Evolutionary conservation across 2,888 invertebrate species (phyloP).

Genomic region (Drosophila pseudotalamancana): DNA sequence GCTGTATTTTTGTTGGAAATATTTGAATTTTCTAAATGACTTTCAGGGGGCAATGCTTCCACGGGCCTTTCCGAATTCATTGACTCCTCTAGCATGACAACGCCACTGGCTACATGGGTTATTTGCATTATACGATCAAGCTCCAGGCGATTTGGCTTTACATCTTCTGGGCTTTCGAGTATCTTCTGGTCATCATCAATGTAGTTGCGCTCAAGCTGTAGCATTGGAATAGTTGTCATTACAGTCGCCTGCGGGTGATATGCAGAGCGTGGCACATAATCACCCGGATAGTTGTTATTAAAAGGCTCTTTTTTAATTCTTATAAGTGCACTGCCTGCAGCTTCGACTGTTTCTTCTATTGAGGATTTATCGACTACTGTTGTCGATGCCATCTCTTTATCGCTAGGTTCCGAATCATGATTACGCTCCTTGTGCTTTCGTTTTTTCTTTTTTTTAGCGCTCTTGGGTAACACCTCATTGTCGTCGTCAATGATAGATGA

Average conservation of each 20-base stretch:
- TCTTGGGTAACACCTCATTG: slow-evolving; percentile 54
- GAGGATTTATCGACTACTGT: not conserved
- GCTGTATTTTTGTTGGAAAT: slow-evolving; percentile 3
- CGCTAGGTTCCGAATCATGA: slow-evolving; percentile 30
- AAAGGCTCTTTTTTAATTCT: slow-evolving; percentile 75
- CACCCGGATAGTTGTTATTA: slow-evolving; percentile 42
- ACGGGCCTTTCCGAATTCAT: slow-evolving; percentile 37
- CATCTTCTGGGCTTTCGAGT: slow-evolving; percentile 55
- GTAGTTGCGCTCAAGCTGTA: slow-evolving; percentile 71
- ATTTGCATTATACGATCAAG: slow-evolving; percentile 80
- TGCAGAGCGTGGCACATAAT: slow-evolving; percentile 7
- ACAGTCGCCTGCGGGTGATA: slow-evolving; percentile 54
- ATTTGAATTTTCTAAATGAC: not conserved
- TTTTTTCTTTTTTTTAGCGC: slow-evolving; percentile 81
- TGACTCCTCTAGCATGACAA: slow-evolving; percentile 64
- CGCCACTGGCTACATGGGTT: slow-evolving; percentile 75
- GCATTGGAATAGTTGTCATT: slow-evolving; percentile 79
- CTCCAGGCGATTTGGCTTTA: slow-evolving; percentile 80
- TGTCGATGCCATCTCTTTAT: not conserved
- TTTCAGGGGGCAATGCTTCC: slow-evolving; percentile 37
- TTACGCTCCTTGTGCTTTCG: slow-evolving; percentile 75
- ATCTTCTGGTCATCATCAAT: slow-evolving; percentile 17
- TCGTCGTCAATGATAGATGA: slow-evolving; percentile 81
- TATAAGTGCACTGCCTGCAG: slow-evolving; percentile 33
- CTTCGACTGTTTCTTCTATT: not conserved